Evolutionary conservation across 30 jellyfish, hydroid and myxozoan species (phyloP).

Genomic region (Sanderia malayensis): DNA sequence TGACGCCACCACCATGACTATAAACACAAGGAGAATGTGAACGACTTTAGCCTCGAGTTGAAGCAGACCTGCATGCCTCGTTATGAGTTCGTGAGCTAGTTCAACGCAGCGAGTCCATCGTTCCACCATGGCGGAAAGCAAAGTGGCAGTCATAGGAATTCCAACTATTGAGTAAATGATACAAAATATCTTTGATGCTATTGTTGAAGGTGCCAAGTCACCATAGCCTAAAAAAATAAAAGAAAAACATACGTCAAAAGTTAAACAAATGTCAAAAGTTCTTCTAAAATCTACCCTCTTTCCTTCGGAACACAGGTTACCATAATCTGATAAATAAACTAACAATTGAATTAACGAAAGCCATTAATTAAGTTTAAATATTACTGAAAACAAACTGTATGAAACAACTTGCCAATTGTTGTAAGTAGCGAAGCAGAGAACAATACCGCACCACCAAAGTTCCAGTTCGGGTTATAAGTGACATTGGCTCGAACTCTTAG

Average conservation of each 20-base stretch:
- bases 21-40: slow-evolving; percentile 32
- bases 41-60: slow-evolving; percentile 19
- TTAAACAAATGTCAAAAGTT: not conserved
- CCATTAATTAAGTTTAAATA: no score
- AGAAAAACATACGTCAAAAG: not conserved
- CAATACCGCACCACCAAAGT: slow-evolving; percentile 62
- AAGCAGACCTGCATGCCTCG: slow-evolving; percentile 4
- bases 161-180: slow-evolving; percentile 66
- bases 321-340: no score
- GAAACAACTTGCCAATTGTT: slow-evolving; percentile 55
- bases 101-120: slow-evolving; percentile 56
- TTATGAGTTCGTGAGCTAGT: not conserved
- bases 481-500: slow-evolving; percentile 46
- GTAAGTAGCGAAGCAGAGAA: slow-evolving; percentile 66
- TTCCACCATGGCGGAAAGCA: slow-evolving; percentile 58
- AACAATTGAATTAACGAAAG: no score
- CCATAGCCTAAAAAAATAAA: slow-evolving; percentile 47
- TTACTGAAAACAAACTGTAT: no score
- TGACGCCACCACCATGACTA: slow-evolving; percentile 31
- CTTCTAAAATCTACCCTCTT: no score
- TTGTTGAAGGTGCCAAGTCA: slow-evolving; percentile 56
- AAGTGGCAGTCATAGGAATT: slow-evolving; percentile 73
- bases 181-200: slow-evolving; percentile 30
- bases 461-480: slow-evolving; percentile 65
- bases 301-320: no score